Conservation (phyloP, 2,797 vertebrate species). For the Sylvia borin region DNA sequence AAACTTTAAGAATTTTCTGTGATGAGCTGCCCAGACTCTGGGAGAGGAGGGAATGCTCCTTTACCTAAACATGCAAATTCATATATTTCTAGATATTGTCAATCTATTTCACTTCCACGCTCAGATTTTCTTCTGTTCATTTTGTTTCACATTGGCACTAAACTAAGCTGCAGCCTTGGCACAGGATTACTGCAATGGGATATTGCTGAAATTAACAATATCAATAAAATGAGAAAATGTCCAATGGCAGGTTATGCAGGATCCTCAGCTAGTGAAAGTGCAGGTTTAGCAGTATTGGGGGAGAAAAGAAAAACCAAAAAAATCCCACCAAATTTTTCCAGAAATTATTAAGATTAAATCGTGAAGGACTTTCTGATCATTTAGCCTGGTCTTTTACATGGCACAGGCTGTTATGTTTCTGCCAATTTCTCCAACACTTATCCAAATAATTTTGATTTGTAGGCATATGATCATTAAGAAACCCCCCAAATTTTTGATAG, state of each 20-base stretch:
- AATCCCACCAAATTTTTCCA: background rate
- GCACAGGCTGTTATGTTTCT: background rate
- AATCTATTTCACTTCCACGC: background rate
- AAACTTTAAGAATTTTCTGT: background rate
- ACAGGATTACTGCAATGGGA: background rate
- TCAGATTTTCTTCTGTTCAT: background rate
- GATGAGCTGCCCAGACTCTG: background rate
- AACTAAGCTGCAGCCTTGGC: background rate
- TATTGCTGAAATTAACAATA: background rate
- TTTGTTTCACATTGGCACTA: background rate
- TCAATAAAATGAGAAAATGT: background rate
- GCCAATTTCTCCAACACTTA: background rate
- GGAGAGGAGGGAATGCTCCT: background rate
- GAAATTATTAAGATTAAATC: background rate
- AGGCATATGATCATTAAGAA: background rate
- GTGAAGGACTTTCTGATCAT: background rate
- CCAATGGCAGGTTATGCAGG: background rate
- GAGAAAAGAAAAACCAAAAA: too few relatives aligned
- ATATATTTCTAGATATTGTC: background rate
- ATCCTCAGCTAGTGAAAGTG: background rate
- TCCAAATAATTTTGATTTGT: background rate
- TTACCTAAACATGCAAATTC: background rate
- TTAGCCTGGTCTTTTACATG: background rate
- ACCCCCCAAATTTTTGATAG: fast-evolving
- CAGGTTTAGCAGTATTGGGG: background rate